A percentile compares a stretch with the other conserved stretches of the same genome.
These are phyloP conservation scores for Eptesicus fuscus DNA, from an alignment of 2,113 vertebrate genomes.

Conservation along the genomic window DNA sequence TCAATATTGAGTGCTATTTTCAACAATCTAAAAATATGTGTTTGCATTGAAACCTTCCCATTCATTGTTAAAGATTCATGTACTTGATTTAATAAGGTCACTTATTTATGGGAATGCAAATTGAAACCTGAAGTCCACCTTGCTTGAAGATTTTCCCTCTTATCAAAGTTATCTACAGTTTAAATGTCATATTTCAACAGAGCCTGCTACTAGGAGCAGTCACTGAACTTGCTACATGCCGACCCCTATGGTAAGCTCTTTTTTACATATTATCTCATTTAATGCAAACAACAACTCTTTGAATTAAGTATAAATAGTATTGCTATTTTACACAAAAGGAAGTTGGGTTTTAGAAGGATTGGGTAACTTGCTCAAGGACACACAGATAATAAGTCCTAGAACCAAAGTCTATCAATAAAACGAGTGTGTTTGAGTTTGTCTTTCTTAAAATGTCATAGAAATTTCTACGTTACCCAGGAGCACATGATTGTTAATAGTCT, in stretches of 20 bases:
- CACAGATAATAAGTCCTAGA: not conserved
- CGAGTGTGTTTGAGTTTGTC: not conserved
- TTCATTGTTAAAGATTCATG: not conserved
- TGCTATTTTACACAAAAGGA: not conserved
- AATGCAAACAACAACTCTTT: not conserved
- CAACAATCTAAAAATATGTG: not conserved
- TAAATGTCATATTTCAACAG: not conserved
- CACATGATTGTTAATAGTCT: conserved; percentile 14
- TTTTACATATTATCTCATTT: not conserved
- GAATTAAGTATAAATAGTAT: not conserved
- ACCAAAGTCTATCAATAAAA: not conserved
- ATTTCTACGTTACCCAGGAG: conserved; percentile 3
- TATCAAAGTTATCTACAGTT: not conserved
- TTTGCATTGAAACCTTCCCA: not conserved
- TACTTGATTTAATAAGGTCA: not conserved
- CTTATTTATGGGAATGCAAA: not conserved
- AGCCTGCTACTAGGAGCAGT: not conserved
- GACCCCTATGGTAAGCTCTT: not conserved
- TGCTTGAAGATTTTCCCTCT: not conserved
- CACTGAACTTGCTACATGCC: not conserved
- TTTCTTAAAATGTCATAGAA: conserved; percentile 30
- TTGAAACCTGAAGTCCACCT: not conserved
- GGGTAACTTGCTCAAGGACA: not conserved
- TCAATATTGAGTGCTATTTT: not conserved
- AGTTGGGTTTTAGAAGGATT: not conserved